Evolutionary conservation across 2,113 vertebrate species (phyloP).

Genomic region (Danionella cerebrum): DNA sequence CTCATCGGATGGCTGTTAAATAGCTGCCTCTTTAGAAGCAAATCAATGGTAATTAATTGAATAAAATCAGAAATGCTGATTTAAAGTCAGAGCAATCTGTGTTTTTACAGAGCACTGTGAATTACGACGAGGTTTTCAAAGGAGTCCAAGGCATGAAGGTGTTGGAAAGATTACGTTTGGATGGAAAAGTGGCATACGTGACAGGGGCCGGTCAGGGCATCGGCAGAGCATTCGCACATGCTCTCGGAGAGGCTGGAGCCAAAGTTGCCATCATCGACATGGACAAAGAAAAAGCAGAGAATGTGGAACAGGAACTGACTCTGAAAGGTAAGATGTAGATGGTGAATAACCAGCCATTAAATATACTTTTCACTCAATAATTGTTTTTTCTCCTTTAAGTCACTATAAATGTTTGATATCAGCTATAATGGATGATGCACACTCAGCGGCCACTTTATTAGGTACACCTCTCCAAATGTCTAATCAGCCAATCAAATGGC

Average conservation of each 20-base stretch:
- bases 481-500: no score
- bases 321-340: constrained; percentile 75
- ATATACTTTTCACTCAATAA: no score
- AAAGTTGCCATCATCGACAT: constrained; percentile 70
- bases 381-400: no score
- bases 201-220: constrained; percentile 71
- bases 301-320: constrained; percentile 56
- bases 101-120: constrained; percentile 39
- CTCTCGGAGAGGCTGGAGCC: constrained; percentile 67
- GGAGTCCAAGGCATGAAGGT: constrained; percentile 51
- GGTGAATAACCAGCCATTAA: no score
- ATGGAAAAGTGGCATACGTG: constrained; percentile 66
- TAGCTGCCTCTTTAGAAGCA: no score
- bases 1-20: no score
- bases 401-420: no score
- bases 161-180: constrained; percentile 65
- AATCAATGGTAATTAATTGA: no score
- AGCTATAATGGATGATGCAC: no score
- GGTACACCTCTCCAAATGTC: no score
- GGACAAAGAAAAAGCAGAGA: constrained; percentile 62
- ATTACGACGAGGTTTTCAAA: constrained; percentile 61
- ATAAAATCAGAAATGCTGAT: no score
- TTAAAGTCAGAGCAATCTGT: neutral
- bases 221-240: constrained; percentile 69
- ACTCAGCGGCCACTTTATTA: no score